Base-by-base conservation (phyloP, 2,797 vertebrate genomes). In the Lagodon rhomboides region DNA sequence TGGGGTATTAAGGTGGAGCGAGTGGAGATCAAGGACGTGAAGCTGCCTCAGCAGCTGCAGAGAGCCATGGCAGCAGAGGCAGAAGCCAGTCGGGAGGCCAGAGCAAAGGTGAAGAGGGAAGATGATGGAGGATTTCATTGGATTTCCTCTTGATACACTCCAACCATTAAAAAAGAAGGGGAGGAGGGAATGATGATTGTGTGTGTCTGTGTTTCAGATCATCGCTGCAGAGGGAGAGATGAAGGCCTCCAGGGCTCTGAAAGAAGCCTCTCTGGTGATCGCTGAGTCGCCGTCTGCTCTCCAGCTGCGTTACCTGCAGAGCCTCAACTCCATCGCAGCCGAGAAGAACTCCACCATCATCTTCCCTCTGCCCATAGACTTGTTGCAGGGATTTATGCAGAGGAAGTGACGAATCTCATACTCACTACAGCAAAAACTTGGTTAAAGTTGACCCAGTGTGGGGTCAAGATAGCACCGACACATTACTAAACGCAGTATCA, bases 1-100 rank as follows among this genome's bases (percentile, higher is more conserved):
- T 96, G 95, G 95, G 95, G 95, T 0, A 96, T 96, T 70, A 95
- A 93, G 85, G 95, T 96, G 86, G 95, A 96, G 80, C 93, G 95
- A 4, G 95, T 96, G 64, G 95, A 95, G 86, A 95, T 96, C 51
- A 96, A 95, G 70, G 95, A 96, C 0, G 95, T 96, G 65, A 95
- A 94, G 82, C 70, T 96, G 66, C 95, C 95, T 12, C 83, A 87
- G 0, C 95, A 96, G 90, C 87, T 95, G 81, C 95, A 96, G 91
- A 93, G 95, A 82, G 95, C 95, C 71, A 96, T 96, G 95, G 95
- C 95, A 6, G 94, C 95, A 5, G 95, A 96, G 87, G 95, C 95
- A 2, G 95, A 96, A 78, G 95, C 95, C 62, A 87, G 67, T 41
- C 82, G 95, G 38, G 95, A 96, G 89, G 95, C 95, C 70, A 90